Conservation (phyloP, 2,888 invertebrate species). For the Protula sp. region DNA sequence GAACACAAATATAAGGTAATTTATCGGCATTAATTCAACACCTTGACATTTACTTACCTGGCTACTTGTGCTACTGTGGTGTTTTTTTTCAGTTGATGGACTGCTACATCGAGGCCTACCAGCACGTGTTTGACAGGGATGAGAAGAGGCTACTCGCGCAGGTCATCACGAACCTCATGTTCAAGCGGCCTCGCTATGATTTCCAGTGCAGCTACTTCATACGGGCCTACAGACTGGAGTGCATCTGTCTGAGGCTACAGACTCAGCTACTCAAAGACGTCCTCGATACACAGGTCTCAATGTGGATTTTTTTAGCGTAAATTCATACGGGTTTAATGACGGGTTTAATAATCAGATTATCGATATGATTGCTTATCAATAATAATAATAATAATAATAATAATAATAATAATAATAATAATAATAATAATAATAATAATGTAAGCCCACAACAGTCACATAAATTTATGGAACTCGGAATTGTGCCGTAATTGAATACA, state of each 20-base stretch:
- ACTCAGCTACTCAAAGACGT: slow-evolving; percentile 41
- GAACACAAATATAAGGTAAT: too few species aligned
- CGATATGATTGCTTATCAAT: too few species aligned
- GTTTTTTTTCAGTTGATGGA: slow-evolving; percentile 43
- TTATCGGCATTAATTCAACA: too few species aligned
- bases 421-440: too few species aligned
- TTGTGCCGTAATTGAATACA: too few species aligned
- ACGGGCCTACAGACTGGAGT: slow-evolving; percentile 46
- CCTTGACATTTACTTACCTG: too few species aligned
- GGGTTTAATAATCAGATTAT: too few species aligned
- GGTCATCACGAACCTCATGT: slow-evolving; percentile 46
- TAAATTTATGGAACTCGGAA: too few species aligned
- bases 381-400: too few species aligned
- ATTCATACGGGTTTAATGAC: not conserved
- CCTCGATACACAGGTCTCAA: slow-evolving; percentile 44
- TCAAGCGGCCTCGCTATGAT: slow-evolving; percentile 46
- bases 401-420: too few species aligned
- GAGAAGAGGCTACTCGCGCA: slow-evolving; percentile 30
- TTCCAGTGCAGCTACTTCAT: slow-evolving; percentile 44
- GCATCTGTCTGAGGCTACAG: slow-evolving; percentile 39
- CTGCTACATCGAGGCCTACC: slow-evolving; percentile 52
- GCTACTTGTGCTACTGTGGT: too few species aligned
- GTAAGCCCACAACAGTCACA: too few species aligned
- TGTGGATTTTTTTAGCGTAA: not conserved
- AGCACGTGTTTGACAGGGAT: slow-evolving; percentile 47